Evolutionary conservation across 2,888 invertebrate genomes (phyloP).

Genomic region (Andricus curvator): DNA sequence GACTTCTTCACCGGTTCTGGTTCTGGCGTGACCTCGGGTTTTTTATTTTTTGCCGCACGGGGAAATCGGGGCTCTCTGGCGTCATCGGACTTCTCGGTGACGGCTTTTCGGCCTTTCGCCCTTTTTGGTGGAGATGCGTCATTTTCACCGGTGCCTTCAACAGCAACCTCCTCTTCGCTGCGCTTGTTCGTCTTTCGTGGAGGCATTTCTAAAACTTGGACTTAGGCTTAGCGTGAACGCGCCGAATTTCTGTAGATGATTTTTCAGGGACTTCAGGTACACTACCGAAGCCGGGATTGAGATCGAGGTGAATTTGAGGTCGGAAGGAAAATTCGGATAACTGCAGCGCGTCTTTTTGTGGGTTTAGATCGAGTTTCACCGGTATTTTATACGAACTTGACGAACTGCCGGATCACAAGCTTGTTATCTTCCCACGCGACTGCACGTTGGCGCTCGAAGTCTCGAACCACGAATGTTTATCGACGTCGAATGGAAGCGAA

Average conservation of each 20-base stretch:
- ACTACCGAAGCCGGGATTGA: not conserved
- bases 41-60: constrained; percentile 31
- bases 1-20: constrained; percentile 31
- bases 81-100: constrained; percentile 13
- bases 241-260: not conserved
- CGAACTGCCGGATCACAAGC: constrained; percentile 29
- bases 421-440: constrained; percentile 34
- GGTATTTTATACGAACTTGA: not conserved
- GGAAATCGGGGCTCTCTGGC: constrained; percentile 27
- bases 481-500: constrained; percentile 33
- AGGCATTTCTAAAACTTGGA: constrained; percentile 49
- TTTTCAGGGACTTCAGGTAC: not conserved
- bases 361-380: constrained; percentile 11
- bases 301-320: not conserved
- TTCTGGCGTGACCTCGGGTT: constrained; percentile 24
- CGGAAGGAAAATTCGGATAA: not conserved
- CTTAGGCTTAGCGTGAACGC: not conserved
- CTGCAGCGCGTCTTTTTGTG: not conserved
- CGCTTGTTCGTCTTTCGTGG: constrained; percentile 51
- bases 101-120: constrained; percentile 45
- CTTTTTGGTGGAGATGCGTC: constrained; percentile 55
- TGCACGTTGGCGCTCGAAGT: constrained; percentile 25
- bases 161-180: constrained; percentile 47
- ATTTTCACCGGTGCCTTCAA: constrained; percentile 44
- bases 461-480: constrained; percentile 34